phyloP scores from a whole-genome alignment of 2,888 invertebrate genomes.

The Gisinianus flammeolus region DNA sequence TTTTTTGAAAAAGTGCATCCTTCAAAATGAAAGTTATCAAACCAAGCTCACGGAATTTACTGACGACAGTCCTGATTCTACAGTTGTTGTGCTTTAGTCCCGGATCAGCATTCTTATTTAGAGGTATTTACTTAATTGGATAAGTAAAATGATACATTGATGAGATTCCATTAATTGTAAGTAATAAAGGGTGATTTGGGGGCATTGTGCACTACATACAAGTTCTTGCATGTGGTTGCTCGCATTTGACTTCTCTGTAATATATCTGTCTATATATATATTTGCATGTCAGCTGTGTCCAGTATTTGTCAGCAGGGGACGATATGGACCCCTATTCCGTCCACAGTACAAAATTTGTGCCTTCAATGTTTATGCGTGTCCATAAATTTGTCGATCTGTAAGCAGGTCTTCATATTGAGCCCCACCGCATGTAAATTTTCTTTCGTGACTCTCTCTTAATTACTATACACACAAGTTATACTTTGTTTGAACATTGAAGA shows the following conservation, averaged over 20 bases:
- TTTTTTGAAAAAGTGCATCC: no score
- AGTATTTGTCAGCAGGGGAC: conserved; percentile 43
- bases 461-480: no score
- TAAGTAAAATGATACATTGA: not conserved
- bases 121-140: conserved; percentile 16
- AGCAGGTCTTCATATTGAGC: conserved; percentile 44
- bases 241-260: no score
- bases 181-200: no score
- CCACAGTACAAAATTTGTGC: conserved; percentile 45
- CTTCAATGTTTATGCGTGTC: conserved; percentile 51
- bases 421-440: conserved; percentile 35
- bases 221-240: no score
- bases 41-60: not conserved
- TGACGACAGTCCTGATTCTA: not conserved
- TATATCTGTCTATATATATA: no score
- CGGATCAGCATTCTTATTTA: conserved; percentile 7
- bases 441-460: not conserved
- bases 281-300: conserved; percentile 4
- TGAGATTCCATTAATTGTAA: no score
- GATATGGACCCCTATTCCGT: conserved; percentile 45
- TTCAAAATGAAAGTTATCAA: not conserved
- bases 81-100: not conserved
- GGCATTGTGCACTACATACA: no score
- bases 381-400: conserved; percentile 47
- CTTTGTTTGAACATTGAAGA: no score